Base-by-base conservation (phyloP, 2,797 vertebrate species). In the Vultur gryphus region DNA sequence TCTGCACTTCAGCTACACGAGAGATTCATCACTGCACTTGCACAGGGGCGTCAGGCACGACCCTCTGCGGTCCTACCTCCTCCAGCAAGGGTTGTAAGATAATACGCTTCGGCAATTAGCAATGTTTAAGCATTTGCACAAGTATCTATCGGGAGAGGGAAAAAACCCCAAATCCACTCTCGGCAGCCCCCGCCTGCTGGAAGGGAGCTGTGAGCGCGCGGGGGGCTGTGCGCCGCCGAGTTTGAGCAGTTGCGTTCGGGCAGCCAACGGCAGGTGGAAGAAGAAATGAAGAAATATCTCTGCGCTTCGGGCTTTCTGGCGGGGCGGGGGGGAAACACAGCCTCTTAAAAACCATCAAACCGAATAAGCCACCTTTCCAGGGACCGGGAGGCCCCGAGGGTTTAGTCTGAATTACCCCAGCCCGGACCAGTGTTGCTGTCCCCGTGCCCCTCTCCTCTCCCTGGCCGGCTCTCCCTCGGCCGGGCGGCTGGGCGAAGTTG, bases 1-100 rank as follows among this genome's bases (percentile, higher is more conserved):
- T 98, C 98, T 98, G 98, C 98, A 98, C 98, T 98, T 99, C 98
- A 99, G 98, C 98, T 98, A 98, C 98, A 98, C 96, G 94, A 98
- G 97, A 98, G 97, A 97, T 96, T 98, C 98, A 98, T 98, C 97
- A 94, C 98, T 97, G 98, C 97, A 96, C 97, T 96, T 92, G 97
- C 87, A 97, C 89, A 94, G 13, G 78, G 97, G 95, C 59, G 66
- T 92, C 96, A 72, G 93, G 93, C 97, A 95, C 96, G 93, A 96
- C 97, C 97, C 97, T 97, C 94, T 92, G 96, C 93, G 35, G 93
- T 96, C 97, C 97, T 97, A 97, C 97, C 97, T 98, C 98, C 97
- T 97, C 97, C 95, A 97, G 73, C 37, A 70, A 95, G 97, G 97
- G 80, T 89, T 93, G 93, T 41, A 79, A 91, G 92, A 93, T 61